Base-by-base conservation (phyloP, 2,797 vertebrate species). In the Crenichthys baileyi region DNA sequence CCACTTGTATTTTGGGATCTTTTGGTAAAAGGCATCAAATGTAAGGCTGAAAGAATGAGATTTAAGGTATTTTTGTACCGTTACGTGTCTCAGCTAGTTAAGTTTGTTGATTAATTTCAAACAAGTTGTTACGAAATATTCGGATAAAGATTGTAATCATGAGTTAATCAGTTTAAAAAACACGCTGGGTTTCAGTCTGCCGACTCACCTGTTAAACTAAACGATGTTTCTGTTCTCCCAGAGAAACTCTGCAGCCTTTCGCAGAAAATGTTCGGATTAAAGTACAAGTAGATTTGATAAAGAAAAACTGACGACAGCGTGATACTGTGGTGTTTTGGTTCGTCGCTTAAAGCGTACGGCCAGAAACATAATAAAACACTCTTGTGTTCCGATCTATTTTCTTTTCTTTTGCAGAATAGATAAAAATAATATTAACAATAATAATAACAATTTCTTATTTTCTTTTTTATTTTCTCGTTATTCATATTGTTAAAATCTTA, bases 271-370 rank as follows among this genome's bases (percentile, higher is more conserved):
- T 70, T 7, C 24, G 22, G 63, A n/a, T 15, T n/a, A 2, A 41
- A 70, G 9, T 1, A 1, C 12, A 15, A 0, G 67, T 31, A 22
- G 46, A 70, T n/a, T 15, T 46, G 5, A 44, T 44, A 15, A n/a
- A 44, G 24, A n/a, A 68, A 68, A 16, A 4, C 5, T n/a, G 39
- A n/a, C 15, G 29, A 29, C 15, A 7, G 58, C 26, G 15, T 56
- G 58, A 60, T 2, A 16, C 60, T 18, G 60, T 20, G 63, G 13
- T 36, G 31, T 78, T 36, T 79, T 80, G 56, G 85, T 81, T 24
- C 80, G 72, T 77, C 53, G 71, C 31, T 20, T 0, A 76, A 61
- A 76, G 5, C 0, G 81, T 83, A 80, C 84, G 79, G 31, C 22
- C 0, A 18, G 81, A 84, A 90, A 88, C 74, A 75, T 2, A 0